phyloP scores from a whole-genome alignment of 2,113 vertebrate genomes.

The Anser cygnoides region DNA sequence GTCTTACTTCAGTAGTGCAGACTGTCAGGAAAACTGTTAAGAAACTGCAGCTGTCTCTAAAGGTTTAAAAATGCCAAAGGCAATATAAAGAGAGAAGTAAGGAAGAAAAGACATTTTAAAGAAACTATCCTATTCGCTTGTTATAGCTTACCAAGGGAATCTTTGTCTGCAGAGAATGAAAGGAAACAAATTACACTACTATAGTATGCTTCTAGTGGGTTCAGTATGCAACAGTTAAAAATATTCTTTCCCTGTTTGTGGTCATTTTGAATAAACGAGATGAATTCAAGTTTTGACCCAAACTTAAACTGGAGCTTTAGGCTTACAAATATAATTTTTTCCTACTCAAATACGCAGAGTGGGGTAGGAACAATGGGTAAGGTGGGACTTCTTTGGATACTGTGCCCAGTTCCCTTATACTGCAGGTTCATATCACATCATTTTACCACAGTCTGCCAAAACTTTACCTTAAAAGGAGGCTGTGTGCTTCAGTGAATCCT shows the following conservation, averaged over 20 bases:
- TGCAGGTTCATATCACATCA: background rate
- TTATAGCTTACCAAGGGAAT: background rate
- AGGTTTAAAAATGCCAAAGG: constrained; percentile 28
- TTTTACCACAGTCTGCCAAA: background rate
- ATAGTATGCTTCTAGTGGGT: background rate
- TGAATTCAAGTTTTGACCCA: background rate
- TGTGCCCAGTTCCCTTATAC: background rate
- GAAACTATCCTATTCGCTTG: constrained; percentile 11
- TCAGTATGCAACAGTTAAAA: background rate
- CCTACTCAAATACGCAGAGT: background rate
- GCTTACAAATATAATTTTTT: background rate
- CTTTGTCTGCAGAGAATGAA: background rate
- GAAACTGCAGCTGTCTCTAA: constrained; percentile 1
- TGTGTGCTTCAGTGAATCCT: background rate
- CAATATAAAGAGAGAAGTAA: background rate
- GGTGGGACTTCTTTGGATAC: background rate
- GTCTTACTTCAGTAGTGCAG: background rate
- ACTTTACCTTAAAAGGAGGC: background rate
- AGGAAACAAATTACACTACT: background rate
- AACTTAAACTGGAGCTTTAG: background rate
- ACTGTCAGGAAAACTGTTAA: background rate
- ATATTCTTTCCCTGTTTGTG: background rate
- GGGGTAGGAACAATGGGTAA: background rate
- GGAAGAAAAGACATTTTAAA: constrained; percentile 30
- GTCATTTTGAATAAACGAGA: background rate